These are phyloP conservation scores for Cetoscarus ocellatus DNA, from an alignment of 2,797 vertebrate genomes.

Conservation along the genomic window DNA sequence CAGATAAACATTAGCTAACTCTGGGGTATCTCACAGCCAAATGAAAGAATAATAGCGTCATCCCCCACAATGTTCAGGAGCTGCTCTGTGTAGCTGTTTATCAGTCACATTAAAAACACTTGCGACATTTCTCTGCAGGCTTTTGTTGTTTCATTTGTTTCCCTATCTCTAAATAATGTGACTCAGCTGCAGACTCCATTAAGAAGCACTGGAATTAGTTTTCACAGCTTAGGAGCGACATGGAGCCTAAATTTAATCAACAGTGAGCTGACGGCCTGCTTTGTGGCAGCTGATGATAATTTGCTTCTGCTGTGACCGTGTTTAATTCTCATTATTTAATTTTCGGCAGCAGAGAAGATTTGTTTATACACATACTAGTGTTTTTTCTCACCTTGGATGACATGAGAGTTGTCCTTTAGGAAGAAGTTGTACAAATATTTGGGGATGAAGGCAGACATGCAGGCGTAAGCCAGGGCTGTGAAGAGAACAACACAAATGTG, in stretches of 20 bases:
- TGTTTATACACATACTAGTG: constrained; percentile 8
- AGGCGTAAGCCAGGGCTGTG: constrained; percentile 95
- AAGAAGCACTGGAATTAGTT: constrained; percentile 70
- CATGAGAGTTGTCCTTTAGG: constrained; percentile 98
- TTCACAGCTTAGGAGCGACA: constrained; percentile 70
- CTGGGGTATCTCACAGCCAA: constrained; percentile 39
- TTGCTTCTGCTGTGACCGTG: constrained; percentile 49
- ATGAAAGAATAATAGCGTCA: constrained; percentile 50
- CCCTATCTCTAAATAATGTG: constrained; percentile 64
- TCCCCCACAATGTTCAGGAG: constrained; percentile 62
- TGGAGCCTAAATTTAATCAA: constrained; percentile 67
- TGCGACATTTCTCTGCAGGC: constrained; percentile 72
- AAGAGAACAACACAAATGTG: constrained; percentile 35
- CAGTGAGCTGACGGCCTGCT: constrained; percentile 57
- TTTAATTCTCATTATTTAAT: constrained; percentile 48
- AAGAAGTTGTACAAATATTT: constrained; percentile 99
- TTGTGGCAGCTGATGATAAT: constrained; percentile 50
- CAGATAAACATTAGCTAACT: constrained; percentile 57
- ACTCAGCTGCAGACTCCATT: constrained; percentile 75
- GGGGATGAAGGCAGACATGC: constrained; percentile 99
- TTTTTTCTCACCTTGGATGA: constrained; percentile 93
- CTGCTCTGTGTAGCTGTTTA: constrained; percentile 58
- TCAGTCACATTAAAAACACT: constrained; percentile 62
- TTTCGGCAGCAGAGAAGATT: constrained; percentile 26
- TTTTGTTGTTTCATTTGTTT: constrained; percentile 70